Conservation (phyloP, 2,113 vertebrate genomes). For the Acanthisitta chloris region DNA sequence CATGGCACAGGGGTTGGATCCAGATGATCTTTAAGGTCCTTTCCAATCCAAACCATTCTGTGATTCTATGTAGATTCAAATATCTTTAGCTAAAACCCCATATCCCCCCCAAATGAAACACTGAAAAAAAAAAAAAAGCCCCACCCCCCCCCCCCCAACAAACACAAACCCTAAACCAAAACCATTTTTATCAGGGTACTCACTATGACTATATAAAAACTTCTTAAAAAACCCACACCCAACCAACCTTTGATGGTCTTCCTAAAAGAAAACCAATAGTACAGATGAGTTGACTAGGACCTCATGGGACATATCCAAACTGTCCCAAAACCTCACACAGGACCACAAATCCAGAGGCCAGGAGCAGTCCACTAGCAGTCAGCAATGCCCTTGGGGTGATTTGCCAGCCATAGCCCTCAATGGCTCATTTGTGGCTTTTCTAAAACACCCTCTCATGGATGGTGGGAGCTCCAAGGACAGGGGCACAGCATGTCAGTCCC, state of each 20-base stretch:
- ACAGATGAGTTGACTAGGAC: background rate
- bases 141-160: too few species aligned
- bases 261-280: background rate
- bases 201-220: background rate
- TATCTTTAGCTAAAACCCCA: background rate
- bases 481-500: background rate
- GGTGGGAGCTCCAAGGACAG: rapidly evolving
- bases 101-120: background rate
- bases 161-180: too few species aligned
- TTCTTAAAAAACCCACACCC: background rate
- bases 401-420: background rate
- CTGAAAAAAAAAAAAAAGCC: background rate
- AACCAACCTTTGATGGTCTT: background rate
- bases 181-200: background rate
- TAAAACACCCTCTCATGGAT: background rate
- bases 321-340: background rate
- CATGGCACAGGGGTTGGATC: background rate
- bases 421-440: background rate
- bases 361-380: too few species aligned
- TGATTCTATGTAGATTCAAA: background rate
- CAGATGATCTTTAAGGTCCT: background rate
- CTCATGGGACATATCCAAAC: background rate
- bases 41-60: background rate
- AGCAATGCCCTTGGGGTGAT: rapidly evolving
- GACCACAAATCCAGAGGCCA: background rate